Evolutionary conservation across 2,113 vertebrate species (phyloP).

Genomic region (Struthidea cinerea): DNA sequence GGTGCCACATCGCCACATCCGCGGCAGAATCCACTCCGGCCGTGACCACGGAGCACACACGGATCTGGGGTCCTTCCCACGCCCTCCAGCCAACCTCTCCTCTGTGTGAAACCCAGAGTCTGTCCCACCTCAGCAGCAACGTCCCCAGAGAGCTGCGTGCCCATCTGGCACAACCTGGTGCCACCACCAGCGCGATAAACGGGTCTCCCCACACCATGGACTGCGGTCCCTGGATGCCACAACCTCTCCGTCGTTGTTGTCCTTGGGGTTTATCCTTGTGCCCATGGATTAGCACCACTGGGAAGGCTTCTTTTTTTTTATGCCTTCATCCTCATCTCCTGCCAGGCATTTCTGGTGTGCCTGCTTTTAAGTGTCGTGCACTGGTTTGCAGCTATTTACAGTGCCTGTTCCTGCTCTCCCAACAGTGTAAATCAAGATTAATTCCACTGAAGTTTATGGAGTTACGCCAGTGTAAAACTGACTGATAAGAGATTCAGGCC

Average conservation of each 20-base stretch:
- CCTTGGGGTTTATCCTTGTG: neutral
- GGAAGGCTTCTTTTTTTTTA: neutral
- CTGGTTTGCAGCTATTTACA: neutral
- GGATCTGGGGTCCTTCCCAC: neutral
- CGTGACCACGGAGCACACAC: rapidly evolving
- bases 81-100: neutral
- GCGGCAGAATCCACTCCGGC: neutral
- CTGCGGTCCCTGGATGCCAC: neutral
- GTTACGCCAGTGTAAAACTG: constrained; percentile 29
- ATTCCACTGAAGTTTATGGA: constrained; percentile 57
- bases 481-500: constrained; percentile 46
- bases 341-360: neutral
- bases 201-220: rapidly evolving
- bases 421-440: constrained; percentile 54
- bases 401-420: constrained; percentile 20
- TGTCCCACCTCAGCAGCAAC: neutral
- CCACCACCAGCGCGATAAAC: rapidly evolving
- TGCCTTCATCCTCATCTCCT: neutral
- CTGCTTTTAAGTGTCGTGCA: constrained; percentile 14
- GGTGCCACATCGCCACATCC: no score
- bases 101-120: rapidly evolving
- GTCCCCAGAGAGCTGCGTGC: neutral
- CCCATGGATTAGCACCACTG: neutral
- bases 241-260: rapidly evolving
- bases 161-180: neutral